A percentile compares a stretch with the other conserved stretches of the same genome.
phyloP scores from a whole-genome alignment of 92 coral and sea anemone species.

The Epizoanthus rinbou region DNA sequence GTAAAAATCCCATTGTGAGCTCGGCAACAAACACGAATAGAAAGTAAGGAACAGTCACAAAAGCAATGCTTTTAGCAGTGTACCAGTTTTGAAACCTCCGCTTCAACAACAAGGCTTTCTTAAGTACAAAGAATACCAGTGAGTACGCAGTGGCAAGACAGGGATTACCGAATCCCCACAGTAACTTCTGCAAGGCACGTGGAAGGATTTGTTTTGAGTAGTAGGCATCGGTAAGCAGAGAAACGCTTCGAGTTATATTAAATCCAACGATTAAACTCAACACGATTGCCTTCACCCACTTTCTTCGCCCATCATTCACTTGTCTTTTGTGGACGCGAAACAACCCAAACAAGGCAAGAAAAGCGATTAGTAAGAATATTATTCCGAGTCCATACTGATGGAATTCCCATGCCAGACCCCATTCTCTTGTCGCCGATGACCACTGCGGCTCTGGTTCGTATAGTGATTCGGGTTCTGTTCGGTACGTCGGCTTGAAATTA shows the following conservation, averaged over 20 bases:
- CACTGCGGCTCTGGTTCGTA: constrained; percentile 79
- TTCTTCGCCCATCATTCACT: constrained; percentile 21
- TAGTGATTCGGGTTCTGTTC: constrained; percentile 40
- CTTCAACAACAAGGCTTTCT: constrained; percentile 64
- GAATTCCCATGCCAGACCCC: constrained; percentile 73
- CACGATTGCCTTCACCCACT: constrained; percentile 58
- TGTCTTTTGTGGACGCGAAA: not conserved
- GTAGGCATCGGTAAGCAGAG: constrained; percentile 61
- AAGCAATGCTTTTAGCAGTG: constrained; percentile 58
- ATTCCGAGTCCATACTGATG: constrained; percentile 74
- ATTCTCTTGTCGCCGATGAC: constrained; percentile 57
- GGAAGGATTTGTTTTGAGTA: constrained; percentile 55
- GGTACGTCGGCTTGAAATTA: not conserved
- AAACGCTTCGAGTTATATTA: constrained; percentile 53
- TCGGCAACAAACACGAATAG: constrained; percentile 63
- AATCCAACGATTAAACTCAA: constrained; percentile 44
- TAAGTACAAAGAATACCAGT: constrained; percentile 65
- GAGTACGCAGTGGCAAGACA: constrained; percentile 66
- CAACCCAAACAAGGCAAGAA: constrained; percentile 31
- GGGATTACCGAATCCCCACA: constrained; percentile 79
- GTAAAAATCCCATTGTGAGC: constrained; percentile 53
- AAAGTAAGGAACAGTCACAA: constrained; percentile 65
- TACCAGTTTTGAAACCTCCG: constrained; percentile 71
- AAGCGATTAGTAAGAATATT: constrained; percentile 36
- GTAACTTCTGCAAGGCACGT: constrained; percentile 40